phyloP scores from a whole-genome alignment of 2,888 invertebrate genomes.

The Arge pagana region DNA sequence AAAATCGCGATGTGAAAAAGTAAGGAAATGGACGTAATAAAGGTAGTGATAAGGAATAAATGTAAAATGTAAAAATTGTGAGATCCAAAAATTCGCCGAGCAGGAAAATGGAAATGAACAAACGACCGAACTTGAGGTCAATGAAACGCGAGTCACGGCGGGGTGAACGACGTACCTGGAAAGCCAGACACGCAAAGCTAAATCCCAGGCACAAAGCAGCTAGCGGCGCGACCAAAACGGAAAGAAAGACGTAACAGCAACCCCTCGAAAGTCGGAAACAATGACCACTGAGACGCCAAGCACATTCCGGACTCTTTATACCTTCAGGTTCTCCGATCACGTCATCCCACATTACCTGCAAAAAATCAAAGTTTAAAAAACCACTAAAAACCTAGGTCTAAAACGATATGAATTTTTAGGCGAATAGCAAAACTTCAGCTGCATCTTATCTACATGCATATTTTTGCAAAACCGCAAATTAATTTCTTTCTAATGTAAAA shows the following conservation, averaged over 20 bases:
- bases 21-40: too few species aligned
- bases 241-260: slow-evolving; percentile 72
- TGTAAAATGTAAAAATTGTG: too few species aligned
- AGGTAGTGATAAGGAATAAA: too few species aligned
- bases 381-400: not conserved
- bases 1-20: too few species aligned
- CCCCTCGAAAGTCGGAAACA: slow-evolving; percentile 70
- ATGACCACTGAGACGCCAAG: slow-evolving; percentile 69
- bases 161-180: slow-evolving; percentile 62
- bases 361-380: too few species aligned
- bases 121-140: not conserved
- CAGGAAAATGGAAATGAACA: too few species aligned
- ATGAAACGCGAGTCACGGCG: not conserved
- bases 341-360: slow-evolving; percentile 72
- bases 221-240: slow-evolving; percentile 70
- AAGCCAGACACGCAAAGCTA: slow-evolving; percentile 72
- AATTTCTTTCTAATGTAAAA: too few species aligned
- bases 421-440: too few species aligned
- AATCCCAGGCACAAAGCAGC: slow-evolving; percentile 70
- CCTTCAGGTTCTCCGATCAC: slow-evolving; percentile 74
- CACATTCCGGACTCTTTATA: slow-evolving; percentile 71
- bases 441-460: too few species aligned
- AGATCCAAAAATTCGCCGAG: too few species aligned
- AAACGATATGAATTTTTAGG: too few species aligned
- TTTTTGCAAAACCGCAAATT: too few species aligned